Evolutionary conservation across 2,888 invertebrate species (phyloP).

Genomic region (Leptogaster cylindrica): DNA sequence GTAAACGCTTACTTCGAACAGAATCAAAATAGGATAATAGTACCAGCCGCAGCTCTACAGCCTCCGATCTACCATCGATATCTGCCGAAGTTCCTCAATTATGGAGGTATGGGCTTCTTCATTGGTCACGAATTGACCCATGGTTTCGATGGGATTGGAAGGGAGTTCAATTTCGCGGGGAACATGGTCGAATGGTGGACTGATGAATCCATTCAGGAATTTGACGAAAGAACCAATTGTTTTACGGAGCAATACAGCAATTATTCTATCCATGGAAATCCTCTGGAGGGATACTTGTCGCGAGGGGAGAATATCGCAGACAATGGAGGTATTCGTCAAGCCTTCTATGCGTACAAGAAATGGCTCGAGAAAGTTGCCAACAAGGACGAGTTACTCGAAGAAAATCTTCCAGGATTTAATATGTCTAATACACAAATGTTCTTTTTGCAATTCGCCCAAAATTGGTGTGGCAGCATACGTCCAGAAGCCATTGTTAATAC

Average conservation of each 20-base stretch:
- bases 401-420: constrained; percentile 48
- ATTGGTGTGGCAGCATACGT: constrained; percentile 50
- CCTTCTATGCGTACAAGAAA: constrained; percentile 11
- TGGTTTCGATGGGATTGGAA: constrained; percentile 50
- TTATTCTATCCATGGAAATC: constrained; percentile 48
- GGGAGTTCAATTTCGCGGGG: constrained; percentile 47
- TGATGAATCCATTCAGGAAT: constrained; percentile 45
- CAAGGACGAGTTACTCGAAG: constrained; percentile 41
- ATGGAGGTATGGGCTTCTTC: constrained; percentile 50
- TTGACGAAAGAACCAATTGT: constrained; percentile 48
- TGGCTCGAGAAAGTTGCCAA: constrained; percentile 26
- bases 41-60: constrained; percentile 92
- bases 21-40: constrained; percentile 89
- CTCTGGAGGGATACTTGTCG: constrained; percentile 42
- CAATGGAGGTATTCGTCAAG: constrained; percentile 17
- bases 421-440: constrained; percentile 49
- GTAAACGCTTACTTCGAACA: constrained; percentile 94
- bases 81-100: constrained; percentile 68
- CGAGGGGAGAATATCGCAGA: constrained; percentile 32
- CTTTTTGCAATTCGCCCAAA: constrained; percentile 50
- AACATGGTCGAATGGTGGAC: constrained; percentile 50
- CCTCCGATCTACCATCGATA: constrained; percentile 86
- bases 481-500: constrained; percentile 48
- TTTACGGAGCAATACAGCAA: constrained; percentile 49
- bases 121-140: constrained; percentile 51